Percentiles rank a stretch among this genome's conserved stretches.
phyloP scores from a whole-genome alignment of 2,797 vertebrate species.

The Philypnodon macrostomus region DNA sequence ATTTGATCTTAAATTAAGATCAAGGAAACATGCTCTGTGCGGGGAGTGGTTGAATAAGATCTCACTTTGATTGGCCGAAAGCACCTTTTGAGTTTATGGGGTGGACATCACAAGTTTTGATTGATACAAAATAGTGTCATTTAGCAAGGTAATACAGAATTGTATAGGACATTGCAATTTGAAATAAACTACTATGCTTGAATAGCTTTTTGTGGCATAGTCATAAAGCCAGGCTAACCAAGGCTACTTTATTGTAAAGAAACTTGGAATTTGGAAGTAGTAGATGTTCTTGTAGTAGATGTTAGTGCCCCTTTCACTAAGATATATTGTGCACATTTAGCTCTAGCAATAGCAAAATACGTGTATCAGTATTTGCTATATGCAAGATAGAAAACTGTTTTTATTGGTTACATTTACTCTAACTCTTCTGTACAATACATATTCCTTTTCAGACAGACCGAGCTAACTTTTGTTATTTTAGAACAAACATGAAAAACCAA shows the following conservation, averaged over 20 bases:
- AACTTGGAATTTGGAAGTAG: neutral
- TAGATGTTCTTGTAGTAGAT: no score
- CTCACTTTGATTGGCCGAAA: conserved; percentile 53
- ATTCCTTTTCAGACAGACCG: conserved; percentile 65
- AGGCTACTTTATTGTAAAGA: neutral
- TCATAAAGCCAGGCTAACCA: neutral
- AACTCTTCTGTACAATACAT: conserved; percentile 31
- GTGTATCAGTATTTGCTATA: no score
- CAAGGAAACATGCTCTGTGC: conserved; percentile 58
- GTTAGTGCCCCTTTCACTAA: no score
- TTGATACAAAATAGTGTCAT: conserved; percentile 31
- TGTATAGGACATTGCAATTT: conserved; percentile 5
- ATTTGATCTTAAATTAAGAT: conserved; percentile 69
- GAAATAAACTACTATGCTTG: conserved; percentile 5
- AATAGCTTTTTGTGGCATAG: conserved; percentile 9
- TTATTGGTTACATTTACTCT: no score
- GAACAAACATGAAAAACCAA: conserved; percentile 73
- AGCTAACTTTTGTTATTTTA: conserved; percentile 67
- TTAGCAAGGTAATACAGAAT: conserved; percentile 36
- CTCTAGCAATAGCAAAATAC: no score
- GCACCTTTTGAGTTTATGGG: conserved; percentile 47
- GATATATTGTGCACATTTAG: no score
- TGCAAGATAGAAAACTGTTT: no score
- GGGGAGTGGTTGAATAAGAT: conserved; percentile 51
- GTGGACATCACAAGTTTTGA: conserved; percentile 39